phyloP scores from a whole-genome alignment of 2,113 vertebrate species.

The Cacatua alba region DNA sequence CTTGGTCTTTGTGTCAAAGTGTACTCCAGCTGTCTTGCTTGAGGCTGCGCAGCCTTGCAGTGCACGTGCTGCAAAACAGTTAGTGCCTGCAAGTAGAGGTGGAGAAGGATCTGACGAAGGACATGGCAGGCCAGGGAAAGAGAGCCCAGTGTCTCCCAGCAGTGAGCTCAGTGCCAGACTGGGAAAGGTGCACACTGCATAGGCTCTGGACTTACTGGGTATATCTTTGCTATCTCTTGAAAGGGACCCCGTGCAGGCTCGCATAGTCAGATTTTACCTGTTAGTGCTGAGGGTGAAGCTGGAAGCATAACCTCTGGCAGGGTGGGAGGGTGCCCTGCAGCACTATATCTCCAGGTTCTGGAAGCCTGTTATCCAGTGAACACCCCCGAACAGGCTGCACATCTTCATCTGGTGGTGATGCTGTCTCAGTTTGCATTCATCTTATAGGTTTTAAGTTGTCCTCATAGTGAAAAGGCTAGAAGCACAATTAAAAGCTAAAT shows the following conservation, averaged over 20 bases:
- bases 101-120: background rate
- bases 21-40: background rate
- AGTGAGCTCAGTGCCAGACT: background rate
- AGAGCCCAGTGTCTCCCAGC: background rate
- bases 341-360: background rate
- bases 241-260: background rate
- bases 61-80: background rate
- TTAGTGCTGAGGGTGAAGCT: background rate
- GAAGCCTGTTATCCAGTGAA: fast-evolving
- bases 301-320: background rate
- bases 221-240: background rate
- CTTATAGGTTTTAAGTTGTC: background rate
- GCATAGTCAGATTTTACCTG: background rate
- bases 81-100: background rate
- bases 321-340: background rate
- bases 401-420: background rate
- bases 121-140: background rate
- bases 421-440: background rate
- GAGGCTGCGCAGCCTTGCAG: background rate
- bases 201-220: background rate
- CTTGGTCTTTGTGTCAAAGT: background rate
- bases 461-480: background rate
- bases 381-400: background rate
- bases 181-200: background rate
- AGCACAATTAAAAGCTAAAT: background rate